Conservation (phyloP, 2,888 invertebrate species). For the Griposia aprilina region DNA sequence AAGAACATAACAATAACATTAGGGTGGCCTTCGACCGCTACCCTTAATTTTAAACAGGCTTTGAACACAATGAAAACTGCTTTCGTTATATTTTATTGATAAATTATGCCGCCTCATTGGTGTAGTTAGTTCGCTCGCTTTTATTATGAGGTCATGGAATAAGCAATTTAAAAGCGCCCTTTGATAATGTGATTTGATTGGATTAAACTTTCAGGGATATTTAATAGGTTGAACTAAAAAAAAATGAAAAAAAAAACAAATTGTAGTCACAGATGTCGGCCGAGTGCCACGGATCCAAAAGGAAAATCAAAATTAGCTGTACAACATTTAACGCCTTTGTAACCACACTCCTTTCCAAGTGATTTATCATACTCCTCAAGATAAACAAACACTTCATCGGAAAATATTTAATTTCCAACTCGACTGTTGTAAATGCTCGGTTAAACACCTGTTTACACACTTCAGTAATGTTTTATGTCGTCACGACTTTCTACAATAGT, state of each 20-base stretch:
- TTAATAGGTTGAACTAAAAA: neutral
- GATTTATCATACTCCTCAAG: conserved; percentile 35
- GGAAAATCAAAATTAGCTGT: conserved; percentile 4
- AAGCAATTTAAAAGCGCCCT: conserved; percentile 1
- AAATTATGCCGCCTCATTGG: conserved; percentile 47
- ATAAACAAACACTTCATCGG: conserved; percentile 44
- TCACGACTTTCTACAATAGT: conserved; percentile 76
- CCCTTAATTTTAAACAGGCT: conserved; percentile 60
- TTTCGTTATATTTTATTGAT: conserved; percentile 53
- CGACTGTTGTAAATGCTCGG: conserved; percentile 35
- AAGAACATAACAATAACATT: conserved; percentile 63
- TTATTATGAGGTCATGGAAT: conserved; percentile 12
- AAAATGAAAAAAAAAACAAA: neutral
- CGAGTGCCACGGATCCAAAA: neutral
- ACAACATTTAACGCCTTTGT: conserved; percentile 29
- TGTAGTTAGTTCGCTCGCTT: conserved; percentile 6
- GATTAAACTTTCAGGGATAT: neutral
- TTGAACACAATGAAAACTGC: conserved; percentile 56
- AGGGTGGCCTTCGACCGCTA: conserved; percentile 54
- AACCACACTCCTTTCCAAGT: conserved; percentile 32
- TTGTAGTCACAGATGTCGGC: neutral
- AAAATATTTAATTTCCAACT: conserved; percentile 49
- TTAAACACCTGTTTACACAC: conserved; percentile 71
- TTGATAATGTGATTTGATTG: conserved; percentile 9
- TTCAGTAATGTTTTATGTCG: conserved; percentile 66